A percentile compares a stretch with the other conserved stretches of the same genome.
These are phyloP conservation scores for Muntiacus reevesi DNA, from an alignment of 2,113 vertebrate species.

Conservation along the genomic window DNA sequence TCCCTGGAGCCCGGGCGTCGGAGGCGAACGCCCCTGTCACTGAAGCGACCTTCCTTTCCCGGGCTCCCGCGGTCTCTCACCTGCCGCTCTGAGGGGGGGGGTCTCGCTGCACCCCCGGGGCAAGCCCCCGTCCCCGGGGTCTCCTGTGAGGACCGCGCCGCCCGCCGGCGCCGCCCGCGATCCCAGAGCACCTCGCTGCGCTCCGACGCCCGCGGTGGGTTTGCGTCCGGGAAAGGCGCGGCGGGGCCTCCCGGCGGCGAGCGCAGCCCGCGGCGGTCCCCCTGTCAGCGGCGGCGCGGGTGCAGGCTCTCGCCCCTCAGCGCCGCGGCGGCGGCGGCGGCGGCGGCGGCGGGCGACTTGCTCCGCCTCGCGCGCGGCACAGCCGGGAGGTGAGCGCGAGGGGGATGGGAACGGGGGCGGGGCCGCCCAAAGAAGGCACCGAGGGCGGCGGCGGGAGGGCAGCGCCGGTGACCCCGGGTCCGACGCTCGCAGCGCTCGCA, in stretches of 20 bases:
- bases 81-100: slow-evolving; percentile 44
- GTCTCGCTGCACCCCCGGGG: slow-evolving; percentile 28
- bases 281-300: slow-evolving; percentile 60
- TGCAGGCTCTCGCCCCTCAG: slow-evolving; percentile 36
- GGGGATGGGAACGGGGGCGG: slow-evolving; percentile 68
- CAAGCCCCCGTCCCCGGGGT: slow-evolving; percentile 26
- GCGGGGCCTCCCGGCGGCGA: slow-evolving; percentile 50
- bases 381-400: slow-evolving; percentile 57
- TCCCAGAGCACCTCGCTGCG: slow-evolving; percentile 32
- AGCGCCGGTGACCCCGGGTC: background rate
- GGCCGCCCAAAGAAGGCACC: slow-evolving; percentile 50
- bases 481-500: background rate
- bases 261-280: slow-evolving; percentile 40
- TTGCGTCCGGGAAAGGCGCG: background rate
- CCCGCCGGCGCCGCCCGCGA: slow-evolving; percentile 32
- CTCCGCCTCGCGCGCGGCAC: slow-evolving; percentile 70
- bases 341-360: slow-evolving; percentile 35
- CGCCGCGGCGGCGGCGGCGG: background rate
- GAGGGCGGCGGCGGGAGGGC: slow-evolving; percentile 23
- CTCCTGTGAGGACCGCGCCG: slow-evolving; percentile 14
- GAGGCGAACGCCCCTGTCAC: slow-evolving; percentile 40
- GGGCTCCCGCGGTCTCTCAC: slow-evolving; percentile 26
- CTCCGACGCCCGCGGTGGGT: slow-evolving; percentile 6
- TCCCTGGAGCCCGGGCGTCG: background rate
- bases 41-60: background rate